Base-by-base conservation (phyloP, 1,140 invertebrate species). In the Rhyacophila brunnea region DNA sequence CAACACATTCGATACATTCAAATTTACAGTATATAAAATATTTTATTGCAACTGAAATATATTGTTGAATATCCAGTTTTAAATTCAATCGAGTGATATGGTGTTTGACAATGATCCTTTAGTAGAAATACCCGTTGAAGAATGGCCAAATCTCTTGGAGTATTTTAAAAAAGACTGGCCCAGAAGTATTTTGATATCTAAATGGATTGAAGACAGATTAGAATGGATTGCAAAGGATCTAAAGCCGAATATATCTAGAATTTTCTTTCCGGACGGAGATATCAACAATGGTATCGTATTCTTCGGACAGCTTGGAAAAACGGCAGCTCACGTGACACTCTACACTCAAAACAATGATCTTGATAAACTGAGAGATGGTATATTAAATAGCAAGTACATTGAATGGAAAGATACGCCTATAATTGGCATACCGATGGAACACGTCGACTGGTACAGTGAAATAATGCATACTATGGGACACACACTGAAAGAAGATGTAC, bases 331-430 rank as follows among this genome's bases (percentile, higher is more conserved):
- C 15, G 11, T 55, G 2, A 52, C 58, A 14, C 36, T 68, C 17
- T 66, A 62, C 43, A 65, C 62, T 1, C 58, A 68, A 15, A 56
- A 65, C 51, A 42, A 48, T n/a, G 50, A 67, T 20, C 36, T 55
- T 13, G 54, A 50, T 15, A 59, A 61, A 9, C 38, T 69, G 36
- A 64, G 55, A 28, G 38, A 62, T 11, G 65, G 62, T 36, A 11
- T 69, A 9, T 38, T 58, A 36, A 60, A 66, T 46, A 64, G 62
- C 4, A 66, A 61, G 52, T 58, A 48, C 28, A 65, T 69, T 28
- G 46, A 64, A 48, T 69, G 67, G 63, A 57, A 51, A 15, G 57
- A 65, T 5, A 56, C 48, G 18, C 49, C 46, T 2, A 47, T 23
- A 13, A 60, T 52, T 19, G 34, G 45, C 2, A 14, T 57, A 1